Conservation (phyloP, 1,140 invertebrate species). For the Gerris buenoi region DNA sequence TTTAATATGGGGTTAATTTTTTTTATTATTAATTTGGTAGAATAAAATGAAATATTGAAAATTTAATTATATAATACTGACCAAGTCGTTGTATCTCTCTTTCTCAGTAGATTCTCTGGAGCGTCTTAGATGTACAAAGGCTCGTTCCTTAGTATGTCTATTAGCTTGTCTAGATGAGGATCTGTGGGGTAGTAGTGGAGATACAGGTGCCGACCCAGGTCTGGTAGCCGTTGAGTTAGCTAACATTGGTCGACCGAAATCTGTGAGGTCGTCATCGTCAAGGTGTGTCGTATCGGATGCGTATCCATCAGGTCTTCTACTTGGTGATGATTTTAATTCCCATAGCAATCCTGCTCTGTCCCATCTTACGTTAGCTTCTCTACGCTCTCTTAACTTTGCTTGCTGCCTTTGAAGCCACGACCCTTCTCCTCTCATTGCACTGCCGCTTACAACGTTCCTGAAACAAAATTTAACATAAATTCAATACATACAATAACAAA, state of each 20-base stretch:
- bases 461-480: neutral
- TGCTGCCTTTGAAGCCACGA: constrained; percentile 66
- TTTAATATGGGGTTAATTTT: too few species aligned
- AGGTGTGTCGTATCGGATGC: constrained; percentile 61
- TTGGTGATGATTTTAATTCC: constrained; percentile 29
- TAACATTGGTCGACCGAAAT: constrained; percentile 46
- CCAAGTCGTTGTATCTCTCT: constrained; percentile 21
- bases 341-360: constrained; percentile 50
- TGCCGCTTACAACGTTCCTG: constrained; percentile 17
- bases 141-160: neutral
- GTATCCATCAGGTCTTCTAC: constrained; percentile 39
- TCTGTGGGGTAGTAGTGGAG: constrained; percentile 40
- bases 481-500: neutral
- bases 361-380: constrained; percentile 45
- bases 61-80: neutral
- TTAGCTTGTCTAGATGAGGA: constrained; percentile 37
- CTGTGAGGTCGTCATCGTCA: constrained; percentile 41
- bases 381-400: constrained; percentile 50
- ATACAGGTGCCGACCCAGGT: constrained; percentile 37
- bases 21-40: too few species aligned
- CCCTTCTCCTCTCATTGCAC: neutral
- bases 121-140: constrained; percentile 43
- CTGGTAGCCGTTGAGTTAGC: constrained; percentile 38
- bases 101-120: constrained; percentile 37
- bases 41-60: too few species aligned